phyloP scores from a whole-genome alignment of 35 echinoderm and acorn worm genomes.

The Strongylocentrotus purpuratus region DNA sequence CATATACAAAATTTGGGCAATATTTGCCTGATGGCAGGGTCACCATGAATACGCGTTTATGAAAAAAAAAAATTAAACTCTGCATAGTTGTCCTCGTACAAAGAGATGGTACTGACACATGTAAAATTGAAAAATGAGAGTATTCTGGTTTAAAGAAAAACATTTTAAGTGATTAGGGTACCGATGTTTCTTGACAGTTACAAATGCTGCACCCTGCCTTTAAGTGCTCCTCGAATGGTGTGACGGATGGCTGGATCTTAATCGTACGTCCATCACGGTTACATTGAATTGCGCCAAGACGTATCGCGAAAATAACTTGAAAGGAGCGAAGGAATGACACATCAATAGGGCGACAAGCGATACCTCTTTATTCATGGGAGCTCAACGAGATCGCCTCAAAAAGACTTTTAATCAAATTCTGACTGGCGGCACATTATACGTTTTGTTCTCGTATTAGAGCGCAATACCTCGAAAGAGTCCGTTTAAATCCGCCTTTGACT shows the following conservation, averaged over 20 bases:
- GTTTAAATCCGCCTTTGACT: not conserved
- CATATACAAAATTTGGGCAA: not conserved
- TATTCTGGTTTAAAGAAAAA: not conserved
- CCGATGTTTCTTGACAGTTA: not conserved
- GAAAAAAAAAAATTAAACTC: too few species aligned
- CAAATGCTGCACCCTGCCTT: not conserved
- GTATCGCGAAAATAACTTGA: constrained; percentile 17
- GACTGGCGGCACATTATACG: constrained; percentile 24
- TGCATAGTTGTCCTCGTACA: too few species aligned
- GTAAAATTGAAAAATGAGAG: not conserved
- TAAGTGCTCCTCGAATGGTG: not conserved
- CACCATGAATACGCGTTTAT: too few species aligned
- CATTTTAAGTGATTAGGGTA: not conserved
- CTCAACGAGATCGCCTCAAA: constrained; percentile 42
- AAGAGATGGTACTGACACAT: not conserved
- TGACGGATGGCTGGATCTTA: not conserved
- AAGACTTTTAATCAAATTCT: constrained; percentile 41
- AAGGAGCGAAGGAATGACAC: constrained; percentile 25
- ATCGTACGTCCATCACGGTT: constrained; percentile 38
- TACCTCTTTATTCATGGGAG: constrained; percentile 48
- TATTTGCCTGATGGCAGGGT: not conserved
- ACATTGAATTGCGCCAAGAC: not conserved
- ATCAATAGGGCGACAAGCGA: constrained; percentile 43
- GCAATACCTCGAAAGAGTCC: not conserved
- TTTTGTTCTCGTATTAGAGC: constrained; percentile 47